Conservation (phyloP, 2,888 invertebrate genomes). For the Eristalis tenax region DNA sequence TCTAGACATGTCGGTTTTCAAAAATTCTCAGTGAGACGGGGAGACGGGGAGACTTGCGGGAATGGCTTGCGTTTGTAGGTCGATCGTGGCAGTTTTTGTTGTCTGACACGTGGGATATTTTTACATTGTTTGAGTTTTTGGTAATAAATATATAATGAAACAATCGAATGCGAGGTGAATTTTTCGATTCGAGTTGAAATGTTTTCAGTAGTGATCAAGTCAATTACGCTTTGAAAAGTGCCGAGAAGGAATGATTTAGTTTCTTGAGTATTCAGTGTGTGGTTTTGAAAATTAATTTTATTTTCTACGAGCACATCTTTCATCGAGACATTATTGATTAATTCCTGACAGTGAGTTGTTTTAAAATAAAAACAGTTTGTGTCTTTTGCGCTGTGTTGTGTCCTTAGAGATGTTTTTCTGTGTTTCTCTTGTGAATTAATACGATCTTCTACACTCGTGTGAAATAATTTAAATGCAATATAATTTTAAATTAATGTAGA, state of each 20-base stretch:
- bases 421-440: background rate
- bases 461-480: background rate
- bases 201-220: conserved; percentile 34
- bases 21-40: background rate
- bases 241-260: conserved; percentile 3
- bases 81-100: conserved; percentile 17
- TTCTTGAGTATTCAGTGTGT: background rate
- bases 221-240: conserved; percentile 44
- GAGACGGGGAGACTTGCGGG: background rate
- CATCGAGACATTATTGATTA: background rate
- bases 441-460: background rate
- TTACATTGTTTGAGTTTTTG: conserved; percentile 18
- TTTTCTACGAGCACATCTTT: background rate
- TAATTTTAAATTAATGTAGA: too few relatives aligned
- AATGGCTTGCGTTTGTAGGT: conserved; percentile 14
- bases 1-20: background rate
- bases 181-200: conserved; percentile 39
- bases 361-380: background rate
- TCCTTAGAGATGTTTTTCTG: background rate
- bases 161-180: conserved; percentile 18
- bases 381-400: background rate
- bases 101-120: conserved; percentile 46
- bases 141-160: conserved; percentile 16
- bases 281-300: background rate
- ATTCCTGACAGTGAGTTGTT: background rate